phyloP scores from a whole-genome alignment of 2,797 vertebrate genomes.

The Pseudomugil gertrudae region DNA sequence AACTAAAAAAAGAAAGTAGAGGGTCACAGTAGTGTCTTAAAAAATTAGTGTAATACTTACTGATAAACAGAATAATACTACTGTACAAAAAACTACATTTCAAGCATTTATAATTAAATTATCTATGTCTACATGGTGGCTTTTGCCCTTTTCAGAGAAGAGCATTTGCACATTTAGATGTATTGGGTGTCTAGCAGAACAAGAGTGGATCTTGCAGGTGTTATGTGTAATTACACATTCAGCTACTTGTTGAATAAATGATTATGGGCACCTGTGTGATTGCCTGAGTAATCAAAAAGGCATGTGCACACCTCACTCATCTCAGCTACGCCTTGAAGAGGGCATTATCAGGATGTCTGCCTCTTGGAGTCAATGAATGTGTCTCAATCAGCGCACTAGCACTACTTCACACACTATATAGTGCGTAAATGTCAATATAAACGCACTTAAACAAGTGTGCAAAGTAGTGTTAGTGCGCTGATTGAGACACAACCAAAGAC shows the following conservation, averaged over 20 bases:
- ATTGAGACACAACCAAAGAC: too few species aligned
- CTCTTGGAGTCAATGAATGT: background rate
- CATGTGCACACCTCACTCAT: background rate
- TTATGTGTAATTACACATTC: background rate
- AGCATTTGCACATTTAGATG: background rate
- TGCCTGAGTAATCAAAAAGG: background rate
- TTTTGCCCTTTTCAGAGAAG: background rate
- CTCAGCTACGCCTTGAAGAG: background rate
- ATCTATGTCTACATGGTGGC: background rate
- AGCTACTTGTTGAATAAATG: background rate
- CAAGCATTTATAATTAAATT: background rate
- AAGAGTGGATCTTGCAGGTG: background rate
- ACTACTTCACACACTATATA: too few species aligned
- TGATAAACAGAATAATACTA: too few species aligned
- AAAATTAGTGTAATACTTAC: too few species aligned
- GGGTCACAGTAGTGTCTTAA: too few species aligned
- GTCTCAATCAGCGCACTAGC: too few species aligned
- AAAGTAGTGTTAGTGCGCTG: too few species aligned
- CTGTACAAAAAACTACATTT: background rate
- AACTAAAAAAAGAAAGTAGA: too few species aligned
- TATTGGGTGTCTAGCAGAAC: background rate
- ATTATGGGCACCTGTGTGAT: background rate
- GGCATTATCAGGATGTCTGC: background rate
- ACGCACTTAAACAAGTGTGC: too few species aligned
- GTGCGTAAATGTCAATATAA: too few species aligned